Base-by-base conservation (phyloP, 2,888 invertebrate species). In the Drosophila quinaria region DNA sequence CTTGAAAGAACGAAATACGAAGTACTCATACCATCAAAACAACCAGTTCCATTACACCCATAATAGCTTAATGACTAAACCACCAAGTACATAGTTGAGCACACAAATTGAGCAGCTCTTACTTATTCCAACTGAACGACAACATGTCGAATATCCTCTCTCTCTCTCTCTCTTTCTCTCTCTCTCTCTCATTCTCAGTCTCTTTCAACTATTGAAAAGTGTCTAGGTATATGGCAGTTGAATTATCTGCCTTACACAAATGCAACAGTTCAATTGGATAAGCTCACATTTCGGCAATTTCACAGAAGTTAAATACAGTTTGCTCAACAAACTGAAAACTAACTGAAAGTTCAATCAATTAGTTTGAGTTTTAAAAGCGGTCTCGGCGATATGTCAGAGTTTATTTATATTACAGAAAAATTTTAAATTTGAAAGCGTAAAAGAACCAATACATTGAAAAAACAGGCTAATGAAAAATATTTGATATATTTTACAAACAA, bases 11-110 rank as follows among this genome's bases (percentile, higher is more conserved):
- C 52, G 67, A 70, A 70, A 67, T 61, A 61, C 52, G 67, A 70
- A 70, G 65, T 61, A 29, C 29, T 29, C 29, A 8, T 29, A 68
- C 68, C 73, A 85, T 82, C 77, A 79, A 70, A 75, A 69, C 59
- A 63, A 65, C 22, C 59, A 61, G 39, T 63, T 13, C 25, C 47
- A n/a, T 42, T 10, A 8, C 60, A 31, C 72, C 74, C 78, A 59
- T 81, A 86, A 88, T 74, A 55, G 82, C 87, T 88, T 86, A 87
- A 87, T 88, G 88, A 81, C 80, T 61, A 84, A 84, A 75, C 86
- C 86, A 86, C 87, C 73, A 77, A 87, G 85, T 80, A 84, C 85
- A 78, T 75, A 81, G 87, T 87, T 80, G 67, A 84, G 85, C 75
- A 65, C 61, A 78, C 80, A 84, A 84, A 84, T 84, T 84, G 82